Conservation (phyloP, 2,113 vertebrate species). For the Blennius ocellaris region DNA sequence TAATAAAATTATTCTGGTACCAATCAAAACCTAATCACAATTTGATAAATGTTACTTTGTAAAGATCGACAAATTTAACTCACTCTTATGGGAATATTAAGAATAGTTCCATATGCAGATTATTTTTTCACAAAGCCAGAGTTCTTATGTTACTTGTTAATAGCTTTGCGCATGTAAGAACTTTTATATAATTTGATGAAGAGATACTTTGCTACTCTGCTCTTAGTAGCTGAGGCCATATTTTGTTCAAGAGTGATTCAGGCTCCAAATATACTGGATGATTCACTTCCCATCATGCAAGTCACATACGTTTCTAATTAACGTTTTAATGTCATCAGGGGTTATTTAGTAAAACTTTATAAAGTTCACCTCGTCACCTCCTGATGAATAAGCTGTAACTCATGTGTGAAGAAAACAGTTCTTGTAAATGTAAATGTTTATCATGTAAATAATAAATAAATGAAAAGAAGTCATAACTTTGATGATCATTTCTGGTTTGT, state of each 20-base stretch:
- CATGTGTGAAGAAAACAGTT: background rate
- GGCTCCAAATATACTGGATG: background rate
- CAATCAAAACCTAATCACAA: background rate
- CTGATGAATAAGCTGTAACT: background rate
- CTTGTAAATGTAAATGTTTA: too few relatives aligned
- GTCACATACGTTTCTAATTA: background rate
- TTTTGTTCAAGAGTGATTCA: background rate
- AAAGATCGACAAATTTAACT: too few relatives aligned
- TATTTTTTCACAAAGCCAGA: constrained; percentile 8
- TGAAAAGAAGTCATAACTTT: too few relatives aligned
- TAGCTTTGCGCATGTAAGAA: background rate
- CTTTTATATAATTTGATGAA: background rate
- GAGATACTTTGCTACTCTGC: background rate
- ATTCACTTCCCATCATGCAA: background rate
- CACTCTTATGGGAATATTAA: too few relatives aligned
- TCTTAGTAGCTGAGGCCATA: background rate
- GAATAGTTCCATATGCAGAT: too few relatives aligned
- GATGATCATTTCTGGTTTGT: too few relatives aligned
- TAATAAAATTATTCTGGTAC: background rate
- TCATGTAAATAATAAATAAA: too few relatives aligned
- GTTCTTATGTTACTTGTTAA: background rate
- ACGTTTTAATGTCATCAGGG: background rate
- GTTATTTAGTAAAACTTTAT: constrained; percentile 1
- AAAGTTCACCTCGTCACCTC: background rate
- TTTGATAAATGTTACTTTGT: background rate